A percentile compares a stretch with the other conserved stretches of the same genome.
Evolutionary conservation across 2,797 vertebrate genomes (phyloP).

Genomic region (Gymnodraco acuticeps): DNA sequence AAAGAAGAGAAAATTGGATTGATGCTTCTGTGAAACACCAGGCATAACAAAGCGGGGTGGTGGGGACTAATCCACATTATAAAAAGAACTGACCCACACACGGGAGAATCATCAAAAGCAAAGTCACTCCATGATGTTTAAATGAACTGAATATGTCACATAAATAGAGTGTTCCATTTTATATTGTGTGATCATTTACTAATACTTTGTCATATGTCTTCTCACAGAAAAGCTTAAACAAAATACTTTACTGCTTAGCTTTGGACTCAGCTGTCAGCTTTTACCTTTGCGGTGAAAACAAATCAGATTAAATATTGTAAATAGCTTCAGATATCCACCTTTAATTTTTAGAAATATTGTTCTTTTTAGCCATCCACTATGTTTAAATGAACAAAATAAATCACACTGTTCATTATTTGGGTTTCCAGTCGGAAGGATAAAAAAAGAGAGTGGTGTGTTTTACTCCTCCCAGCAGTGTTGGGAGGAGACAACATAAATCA

Average conservation of each 20-base stretch:
- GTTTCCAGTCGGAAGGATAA: slow-evolving; percentile 33
- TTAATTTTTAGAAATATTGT: slow-evolving; percentile 7
- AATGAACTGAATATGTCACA: slow-evolving; percentile 38
- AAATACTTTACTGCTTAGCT: background rate
- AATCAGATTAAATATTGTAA: slow-evolving; percentile 17
- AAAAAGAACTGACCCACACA: slow-evolving; percentile 53
- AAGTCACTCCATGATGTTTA: slow-evolving; percentile 31
- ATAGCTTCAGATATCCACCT: slow-evolving; percentile 21
- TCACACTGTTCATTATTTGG: slow-evolving; percentile 60
- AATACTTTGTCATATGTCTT: background rate
- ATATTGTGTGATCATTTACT: slow-evolving; percentile 25
- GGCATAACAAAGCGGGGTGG: slow-evolving; percentile 46
- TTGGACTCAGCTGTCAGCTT: slow-evolving; percentile 25
- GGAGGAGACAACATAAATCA: slow-evolving; percentile 70
- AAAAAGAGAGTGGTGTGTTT: slow-evolving; percentile 46
- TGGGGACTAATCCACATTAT: slow-evolving; percentile 41
- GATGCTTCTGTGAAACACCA: slow-evolving; percentile 64
- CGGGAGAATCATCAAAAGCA: slow-evolving; percentile 32
- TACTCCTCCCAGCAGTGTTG: slow-evolving; percentile 45
- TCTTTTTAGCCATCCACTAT: slow-evolving; percentile 26
- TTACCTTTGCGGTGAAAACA: slow-evolving; percentile 23
- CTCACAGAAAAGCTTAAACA: slow-evolving; percentile 21
- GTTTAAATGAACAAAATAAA: slow-evolving; percentile 65
- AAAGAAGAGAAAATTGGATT: slow-evolving; percentile 19
- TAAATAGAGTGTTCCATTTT: background rate